Evolutionary conservation across 2,797 vertebrate genomes (phyloP).

Genomic region (Platyrinchus mystaceus): DNA sequence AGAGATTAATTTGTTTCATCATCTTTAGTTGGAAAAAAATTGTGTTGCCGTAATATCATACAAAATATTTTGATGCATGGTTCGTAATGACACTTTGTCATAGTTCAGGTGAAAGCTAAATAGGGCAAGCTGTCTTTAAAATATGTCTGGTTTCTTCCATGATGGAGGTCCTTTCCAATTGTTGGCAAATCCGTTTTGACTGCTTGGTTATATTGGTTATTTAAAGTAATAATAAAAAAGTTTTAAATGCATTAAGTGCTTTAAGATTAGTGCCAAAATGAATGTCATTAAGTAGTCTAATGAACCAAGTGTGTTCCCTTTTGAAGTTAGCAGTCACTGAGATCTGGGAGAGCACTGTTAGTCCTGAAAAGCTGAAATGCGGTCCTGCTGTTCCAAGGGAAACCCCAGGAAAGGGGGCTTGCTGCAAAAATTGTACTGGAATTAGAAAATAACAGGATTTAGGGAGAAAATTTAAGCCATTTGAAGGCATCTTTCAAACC

Average conservation of each 20-base stretch:
- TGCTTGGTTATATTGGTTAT: background rate
- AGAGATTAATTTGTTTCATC: background rate
- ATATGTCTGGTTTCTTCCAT: background rate
- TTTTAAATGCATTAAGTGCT: background rate
- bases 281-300: background rate
- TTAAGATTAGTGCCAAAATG: background rate
- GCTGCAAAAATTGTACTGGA: background rate
- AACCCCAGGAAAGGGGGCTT: background rate
- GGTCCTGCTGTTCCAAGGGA: background rate
- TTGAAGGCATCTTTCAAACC: background rate
- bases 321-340: background rate
- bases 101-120: background rate
- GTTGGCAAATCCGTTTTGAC: background rate
- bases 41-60: background rate
- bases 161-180: background rate
- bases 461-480: background rate
- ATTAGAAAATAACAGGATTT: background rate
- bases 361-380: background rate
- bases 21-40: background rate
- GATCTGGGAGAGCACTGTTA: background rate
- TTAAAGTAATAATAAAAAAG: background rate
- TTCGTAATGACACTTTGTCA: background rate
- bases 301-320: background rate
- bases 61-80: background rate
- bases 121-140: background rate